Base-by-base conservation (phyloP, 1,140 invertebrate species). In the Macrosteles quadrilineatus region DNA sequence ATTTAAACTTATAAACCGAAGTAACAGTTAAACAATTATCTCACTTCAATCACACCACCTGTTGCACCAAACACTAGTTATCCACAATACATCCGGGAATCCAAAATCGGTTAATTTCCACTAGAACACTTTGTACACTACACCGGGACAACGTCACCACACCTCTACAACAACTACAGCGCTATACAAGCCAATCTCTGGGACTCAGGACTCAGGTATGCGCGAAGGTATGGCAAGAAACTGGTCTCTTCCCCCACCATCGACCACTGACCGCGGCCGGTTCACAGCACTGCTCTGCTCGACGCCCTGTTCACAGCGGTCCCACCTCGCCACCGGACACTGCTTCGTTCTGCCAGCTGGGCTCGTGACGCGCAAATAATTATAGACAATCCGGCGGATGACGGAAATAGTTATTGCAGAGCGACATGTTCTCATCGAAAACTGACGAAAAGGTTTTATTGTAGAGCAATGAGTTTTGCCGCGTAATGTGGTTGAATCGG, bases 151-250 rank as follows among this genome's bases (percentile, higher is more conserved):
- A 21, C 47, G n/a, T 4, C 47, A 50, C 6, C 47, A 50, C 47
- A 21, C 47, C 47, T 50, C n/a, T n/a, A n/a, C n/a, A 50, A n/a
- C n/a, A 3, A 19, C 47, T 50, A 21, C 21, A 19, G 21, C 47
- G 14, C 14, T 19, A 17, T 19, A 21, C 14, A 50, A 4, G 6
- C n/a, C 6, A n/a, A 17, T 11, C 47, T 4, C 14, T 50, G 14
- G 6, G 14, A n/a, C 14, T 9, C 47, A 19, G 4, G 21, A 17
- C 21, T 50, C 47, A 50, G 47, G 47, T 50, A 50, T 50, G 47
- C 47, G 47, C 47, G 47, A 50, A 50, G 47, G 47, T 50, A 50
- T 50, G 47, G 47, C 47, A 50, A 50, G 47, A 50, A 50, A 50
- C 47, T 50, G 47, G 47, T 50, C 47, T 50, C n/a, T 50, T 11